phyloP scores from a whole-genome alignment of 1,140 invertebrate species.

The Cyclargus thomasi region DNA sequence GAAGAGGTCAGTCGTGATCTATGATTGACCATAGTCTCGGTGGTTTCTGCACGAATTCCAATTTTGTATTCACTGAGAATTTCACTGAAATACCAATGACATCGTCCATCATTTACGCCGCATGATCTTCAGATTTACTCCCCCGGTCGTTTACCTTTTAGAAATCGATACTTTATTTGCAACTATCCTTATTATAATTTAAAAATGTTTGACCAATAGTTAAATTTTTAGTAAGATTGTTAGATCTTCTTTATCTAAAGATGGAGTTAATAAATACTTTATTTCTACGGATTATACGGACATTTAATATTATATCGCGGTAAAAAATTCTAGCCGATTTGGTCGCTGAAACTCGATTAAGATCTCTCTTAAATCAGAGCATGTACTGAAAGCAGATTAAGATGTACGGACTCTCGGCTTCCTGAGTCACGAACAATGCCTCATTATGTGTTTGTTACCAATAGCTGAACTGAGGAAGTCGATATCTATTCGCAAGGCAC shows the following conservation, averaged over 20 bases:
- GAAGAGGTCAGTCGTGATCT: conserved; percentile 45
- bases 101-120: conserved; percentile 43
- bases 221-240: too few species aligned
- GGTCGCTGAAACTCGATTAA: too few species aligned
- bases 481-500: conserved; percentile 71
- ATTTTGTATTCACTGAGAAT: conserved; percentile 30
- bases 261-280: too few species aligned
- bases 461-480: conserved; percentile 67
- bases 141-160: conserved; percentile 43
- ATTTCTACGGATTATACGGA: too few species aligned
- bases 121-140: conserved; percentile 39
- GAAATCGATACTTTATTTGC: neutral
- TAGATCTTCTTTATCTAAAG: too few species aligned
- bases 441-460: conserved; percentile 65
- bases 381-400: conserved; percentile 51
- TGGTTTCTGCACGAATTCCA: conserved; percentile 37
- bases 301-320: too few species aligned
- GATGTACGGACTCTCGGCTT: conserved; percentile 42
- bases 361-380: conserved; percentile 30
- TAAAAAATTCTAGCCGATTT: too few species aligned
- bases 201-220: neutral
- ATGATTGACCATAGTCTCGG: conserved; percentile 40
- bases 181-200: neutral
- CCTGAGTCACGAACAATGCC: conserved; percentile 61
- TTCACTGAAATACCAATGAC: conserved; percentile 44